phyloP scores from a whole-genome alignment of 2,797 vertebrate species.

The Poeciliopsis infans region DNA sequence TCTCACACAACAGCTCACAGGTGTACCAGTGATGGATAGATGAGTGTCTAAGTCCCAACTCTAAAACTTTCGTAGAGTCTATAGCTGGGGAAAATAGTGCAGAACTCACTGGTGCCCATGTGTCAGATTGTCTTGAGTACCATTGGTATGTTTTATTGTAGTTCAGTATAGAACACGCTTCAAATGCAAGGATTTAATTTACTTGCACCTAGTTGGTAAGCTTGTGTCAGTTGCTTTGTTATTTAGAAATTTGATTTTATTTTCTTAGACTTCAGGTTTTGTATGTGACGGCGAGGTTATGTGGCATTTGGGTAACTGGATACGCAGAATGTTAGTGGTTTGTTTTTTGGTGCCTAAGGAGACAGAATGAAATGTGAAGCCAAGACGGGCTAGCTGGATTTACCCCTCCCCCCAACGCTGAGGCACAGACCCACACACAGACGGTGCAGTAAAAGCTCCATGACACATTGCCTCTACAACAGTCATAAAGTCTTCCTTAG shows the following conservation, averaged over 20 bases:
- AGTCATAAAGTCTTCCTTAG: conserved; percentile 71
- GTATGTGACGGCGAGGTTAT: conserved; percentile 33
- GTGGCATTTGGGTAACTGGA: conserved; percentile 61
- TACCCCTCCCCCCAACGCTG: conserved; percentile 58
- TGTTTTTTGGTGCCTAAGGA: conserved; percentile 83
- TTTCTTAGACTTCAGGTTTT: conserved; percentile 18
- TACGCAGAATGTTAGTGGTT: conserved; percentile 57
- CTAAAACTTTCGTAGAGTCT: not conserved
- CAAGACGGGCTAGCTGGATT: conserved; percentile 66
- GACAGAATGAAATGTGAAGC: conserved; percentile 83
- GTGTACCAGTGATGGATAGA: not conserved
- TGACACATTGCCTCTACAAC: conserved; percentile 65
- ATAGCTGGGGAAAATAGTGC: not conserved
- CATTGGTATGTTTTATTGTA: not conserved
- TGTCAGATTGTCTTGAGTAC: not conserved
- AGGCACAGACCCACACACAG: conserved; percentile 6
- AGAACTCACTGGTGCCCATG: not conserved
- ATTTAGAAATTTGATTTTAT: conserved; percentile 23
- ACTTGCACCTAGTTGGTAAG: not conserved
- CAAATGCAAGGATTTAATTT: not conserved
- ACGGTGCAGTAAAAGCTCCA: conserved; percentile 35
- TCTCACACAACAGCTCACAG: not conserved
- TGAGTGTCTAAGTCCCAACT: not conserved
- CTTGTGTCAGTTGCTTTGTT: not conserved
- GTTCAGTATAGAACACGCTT: not conserved